Evolutionary conservation across 1,140 invertebrate species (phyloP).

Genomic region (Amphibalanus amphitrite): DNA sequence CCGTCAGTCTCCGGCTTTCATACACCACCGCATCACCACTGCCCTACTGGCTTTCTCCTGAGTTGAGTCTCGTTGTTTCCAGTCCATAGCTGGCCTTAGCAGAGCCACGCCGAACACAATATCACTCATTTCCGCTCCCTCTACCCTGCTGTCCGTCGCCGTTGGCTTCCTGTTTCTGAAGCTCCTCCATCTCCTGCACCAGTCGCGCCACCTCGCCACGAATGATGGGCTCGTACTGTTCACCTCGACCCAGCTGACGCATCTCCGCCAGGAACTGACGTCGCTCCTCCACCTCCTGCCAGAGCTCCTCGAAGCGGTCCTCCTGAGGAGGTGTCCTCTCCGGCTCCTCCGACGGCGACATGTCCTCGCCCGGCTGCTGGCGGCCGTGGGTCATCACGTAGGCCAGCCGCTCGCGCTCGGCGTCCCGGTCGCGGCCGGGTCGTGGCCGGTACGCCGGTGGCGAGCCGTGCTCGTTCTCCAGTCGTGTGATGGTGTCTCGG

Average conservation of each 20-base stretch:
- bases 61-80: too few relatives aligned
- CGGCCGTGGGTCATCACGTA: neutral
- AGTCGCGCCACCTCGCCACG: neutral
- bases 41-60: too few relatives aligned
- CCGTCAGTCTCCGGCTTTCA: too few relatives aligned
- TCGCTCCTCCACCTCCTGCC: neutral
- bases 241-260: neutral
- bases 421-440: neutral
- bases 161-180: neutral
- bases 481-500: too few relatives aligned
- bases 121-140: too few relatives aligned
- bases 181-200: neutral
- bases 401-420: neutral
- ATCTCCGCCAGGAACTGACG: neutral
- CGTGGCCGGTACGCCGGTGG: too few relatives aligned
- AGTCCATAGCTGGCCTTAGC: too few relatives aligned
- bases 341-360: neutral
- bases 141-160: too few relatives aligned
- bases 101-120: too few relatives aligned
- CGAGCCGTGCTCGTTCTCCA: too few relatives aligned
- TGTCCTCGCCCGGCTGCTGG: neutral
- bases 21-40: too few relatives aligned
- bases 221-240: neutral
- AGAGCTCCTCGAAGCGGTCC: neutral
- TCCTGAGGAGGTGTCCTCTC: neutral